Base-by-base conservation (phyloP, 1,140 invertebrate genomes). In the Laupala kohalensis region DNA sequence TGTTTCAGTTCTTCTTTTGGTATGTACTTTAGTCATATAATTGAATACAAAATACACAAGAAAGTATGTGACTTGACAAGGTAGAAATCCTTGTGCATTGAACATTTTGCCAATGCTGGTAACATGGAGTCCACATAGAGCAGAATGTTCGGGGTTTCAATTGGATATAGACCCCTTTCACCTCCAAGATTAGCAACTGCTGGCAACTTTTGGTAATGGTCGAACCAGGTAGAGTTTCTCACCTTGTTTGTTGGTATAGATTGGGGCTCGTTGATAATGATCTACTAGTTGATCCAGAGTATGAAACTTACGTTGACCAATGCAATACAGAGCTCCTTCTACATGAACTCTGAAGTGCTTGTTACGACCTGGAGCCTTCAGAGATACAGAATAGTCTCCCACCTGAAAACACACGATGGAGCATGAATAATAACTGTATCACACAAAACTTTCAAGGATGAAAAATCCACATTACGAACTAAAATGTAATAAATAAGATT, bases 281-380 rank as follows among this genome's bases (percentile, higher is more conserved):
- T 97, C 93, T 75, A 99, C 96, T 73, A 99, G 85, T 80, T 97
- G 95, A 80, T 99, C 95, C 77, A 99, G 83, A 66, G 92, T 93
- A 75, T 93, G 90, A 83, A 99, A 99, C 83, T 94, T 96, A 77
- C 97, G 90, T 83, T 98, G 96, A 64, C 97, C 97, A 81, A 99
- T 99, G 80, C 95, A 96, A 80, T 95, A 98, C 70, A 95, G 86
- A 28, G 88, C 89, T 74, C 93, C 92, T 82, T 97, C 95, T 65
- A 98, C 95, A 79, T 97, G 95, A 74, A 99, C 96, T 78, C 97
- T 90, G 84, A 99, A 99, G 83, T 99, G 97, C 82, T 99, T 99
- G 84, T 99, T 99, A 73, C 96, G 90, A 30, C 93, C 93, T 67
- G 94, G 92, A 65, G 97, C 97, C 85, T 99, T 99, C 76, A 99